A percentile compares a stretch with the other conserved stretches of the same genome.
These are phyloP conservation scores for Lophura nycthemera DNA, from an alignment of 2,113 vertebrate species.

Conservation along the genomic window DNA sequence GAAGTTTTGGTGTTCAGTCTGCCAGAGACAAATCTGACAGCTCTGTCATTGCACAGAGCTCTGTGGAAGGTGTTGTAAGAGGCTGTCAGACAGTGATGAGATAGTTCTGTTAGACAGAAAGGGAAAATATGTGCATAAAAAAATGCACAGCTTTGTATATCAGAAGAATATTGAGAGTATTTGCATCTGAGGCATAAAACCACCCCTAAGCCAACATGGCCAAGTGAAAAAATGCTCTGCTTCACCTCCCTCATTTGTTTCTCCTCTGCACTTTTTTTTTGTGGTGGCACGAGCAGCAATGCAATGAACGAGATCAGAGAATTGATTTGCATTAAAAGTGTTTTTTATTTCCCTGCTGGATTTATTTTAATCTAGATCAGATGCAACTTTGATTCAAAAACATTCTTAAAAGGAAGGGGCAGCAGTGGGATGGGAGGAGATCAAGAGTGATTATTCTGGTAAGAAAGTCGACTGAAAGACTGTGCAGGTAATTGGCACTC, in stretches of 20 bases:
- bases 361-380: background rate
- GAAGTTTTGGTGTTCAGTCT: conserved; percentile 52
- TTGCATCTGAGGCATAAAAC: background rate
- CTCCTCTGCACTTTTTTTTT: background rate
- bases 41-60: conserved; percentile 68
- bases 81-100: conserved; percentile 36
- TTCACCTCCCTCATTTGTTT: background rate
- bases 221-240: background rate
- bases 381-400: background rate
- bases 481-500: background rate
- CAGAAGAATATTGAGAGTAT: background rate
- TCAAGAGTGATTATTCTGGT: background rate
- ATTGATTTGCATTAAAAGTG: background rate
- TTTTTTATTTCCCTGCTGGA: background rate
- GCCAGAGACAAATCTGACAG: conserved; percentile 56
- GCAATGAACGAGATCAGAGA: background rate
- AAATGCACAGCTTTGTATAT: background rate
- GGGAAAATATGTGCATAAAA: background rate
- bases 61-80: conserved; percentile 48
- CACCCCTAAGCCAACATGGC: background rate
- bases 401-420: background rate
- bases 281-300: background rate
- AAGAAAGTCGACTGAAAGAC: background rate
- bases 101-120: background rate
- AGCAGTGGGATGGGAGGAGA: background rate